A percentile compares a stretch with the other conserved stretches of the same genome.
Conservation (phyloP, 2,888 invertebrate species). For the Xanthorhoe designata region DNA sequence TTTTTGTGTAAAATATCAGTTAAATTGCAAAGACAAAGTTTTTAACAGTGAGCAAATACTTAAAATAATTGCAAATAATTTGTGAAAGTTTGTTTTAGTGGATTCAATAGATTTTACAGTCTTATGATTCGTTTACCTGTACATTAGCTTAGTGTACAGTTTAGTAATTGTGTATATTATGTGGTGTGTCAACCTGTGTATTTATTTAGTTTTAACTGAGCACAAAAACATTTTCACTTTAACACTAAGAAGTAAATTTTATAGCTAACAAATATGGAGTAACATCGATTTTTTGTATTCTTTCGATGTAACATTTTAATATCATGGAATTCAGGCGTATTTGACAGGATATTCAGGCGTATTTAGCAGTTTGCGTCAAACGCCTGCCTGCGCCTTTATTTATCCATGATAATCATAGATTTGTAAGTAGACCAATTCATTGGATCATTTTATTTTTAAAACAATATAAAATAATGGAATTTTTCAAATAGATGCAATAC, state of each 20-base stretch:
- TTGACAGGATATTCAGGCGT: constrained; percentile 7
- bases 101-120: constrained; percentile 35
- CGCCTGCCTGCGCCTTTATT: constrained; percentile 11
- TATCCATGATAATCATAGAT: constrained; percentile 18
- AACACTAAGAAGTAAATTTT: constrained; percentile 1
- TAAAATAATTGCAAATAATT: too few relatives aligned
- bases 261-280: constrained; percentile 1
- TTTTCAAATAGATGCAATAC: constrained; percentile 47
- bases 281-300: constrained; percentile 22
- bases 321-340: constrained; percentile 14
- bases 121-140: constrained; percentile 60
- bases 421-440: constrained; percentile 33
- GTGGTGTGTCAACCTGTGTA: constrained; percentile 71
- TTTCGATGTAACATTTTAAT: constrained; percentile 19
- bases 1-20: neutral
- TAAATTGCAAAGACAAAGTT: neutral
- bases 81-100: constrained; percentile 12
- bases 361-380: constrained; percentile 25
- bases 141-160: constrained; percentile 71
- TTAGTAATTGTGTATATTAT: constrained; percentile 62
- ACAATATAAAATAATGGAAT: constrained; percentile 42
- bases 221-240: constrained; percentile 60
- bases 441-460: constrained; percentile 27
- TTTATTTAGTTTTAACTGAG: constrained; percentile 66
- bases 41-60: neutral